Evolutionary conservation across 2,113 vertebrate genomes (phyloP).

Genomic region (Elaphurus davidianus): DNA sequence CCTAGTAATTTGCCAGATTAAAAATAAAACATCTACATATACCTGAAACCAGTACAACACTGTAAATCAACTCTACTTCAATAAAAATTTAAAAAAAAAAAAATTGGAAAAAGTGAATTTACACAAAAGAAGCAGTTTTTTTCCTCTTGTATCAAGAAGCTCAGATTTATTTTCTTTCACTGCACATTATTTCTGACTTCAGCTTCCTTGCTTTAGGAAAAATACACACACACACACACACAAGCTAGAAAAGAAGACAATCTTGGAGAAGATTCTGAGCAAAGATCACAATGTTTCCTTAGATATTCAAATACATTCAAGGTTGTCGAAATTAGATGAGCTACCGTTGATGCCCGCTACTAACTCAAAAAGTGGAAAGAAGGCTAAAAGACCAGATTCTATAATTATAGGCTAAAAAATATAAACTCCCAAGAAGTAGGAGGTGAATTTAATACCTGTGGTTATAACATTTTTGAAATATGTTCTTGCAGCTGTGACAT

Average conservation of each 20-base stretch:
- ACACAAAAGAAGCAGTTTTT: background rate
- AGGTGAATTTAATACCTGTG: background rate
- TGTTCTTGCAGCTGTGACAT: background rate
- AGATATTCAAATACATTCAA: background rate
- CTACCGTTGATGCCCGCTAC: background rate
- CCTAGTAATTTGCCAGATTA: background rate
- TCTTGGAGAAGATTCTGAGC: background rate
- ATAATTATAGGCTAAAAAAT: background rate
- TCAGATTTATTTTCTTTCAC: background rate
- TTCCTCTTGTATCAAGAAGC: background rate
- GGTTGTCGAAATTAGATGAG: background rate
- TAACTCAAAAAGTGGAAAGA: background rate
- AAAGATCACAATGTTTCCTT: background rate
- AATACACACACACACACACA: background rate
- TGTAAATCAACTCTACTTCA: background rate
- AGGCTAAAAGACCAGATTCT: background rate
- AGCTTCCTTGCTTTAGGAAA: background rate
- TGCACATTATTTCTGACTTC: background rate
- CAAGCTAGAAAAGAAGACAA: background rate
- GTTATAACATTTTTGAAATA: background rate
- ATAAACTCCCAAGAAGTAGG: background rate
- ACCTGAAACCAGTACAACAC: background rate
- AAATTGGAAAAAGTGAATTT: background rate
- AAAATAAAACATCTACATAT: background rate
- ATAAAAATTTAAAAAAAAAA: background rate